Evolutionary conservation across 2,797 vertebrate species (phyloP), one percentile per base, ranked within the genome.

Genomic region (Poeciliopsis gracilis): DNA sequence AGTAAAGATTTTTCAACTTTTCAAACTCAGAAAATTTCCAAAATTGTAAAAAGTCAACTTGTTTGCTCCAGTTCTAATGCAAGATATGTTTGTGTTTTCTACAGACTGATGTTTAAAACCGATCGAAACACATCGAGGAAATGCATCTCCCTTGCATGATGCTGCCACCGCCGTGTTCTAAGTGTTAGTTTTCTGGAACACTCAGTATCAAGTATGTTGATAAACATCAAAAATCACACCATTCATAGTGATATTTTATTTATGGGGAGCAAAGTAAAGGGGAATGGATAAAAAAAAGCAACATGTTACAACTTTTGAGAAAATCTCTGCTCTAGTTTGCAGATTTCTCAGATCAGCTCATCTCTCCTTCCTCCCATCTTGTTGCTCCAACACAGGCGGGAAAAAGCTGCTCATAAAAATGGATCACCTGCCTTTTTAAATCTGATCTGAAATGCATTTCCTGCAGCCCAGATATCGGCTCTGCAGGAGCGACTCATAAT

Each of bases 391-490:
- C 8, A 16, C 7, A 13, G 36, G 38, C 36, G 18, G n/a, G 15
- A 46, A 15, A 55, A 36, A 63, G 59, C 59, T 63, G 30, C 59
- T 63, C 59, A 63, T 63, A 20, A 70, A 86, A 88, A 82, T 80
- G 51, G 79, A 90, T 89, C 83, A 86, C 80, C 75, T 82, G 74
- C 33, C 71, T 84, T 82, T 82, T 81, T 74, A 45, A 82, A 84
- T 90, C 77, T 81, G 79, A 84, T 83, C 84, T 80, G 49, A 80
- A 84, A 84, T 61, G 23, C 55, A 80, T 84, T 87, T 87, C 46
- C 87, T 81, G 63, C 7, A 78, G 63, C 1, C 13, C 43, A 75
- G 57, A 36, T 63, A 33, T 63, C 30, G 8, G 59, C 38, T 81
- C 20, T 66, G 77, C 83, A 81, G 59, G 36, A 73, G 72, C 46